Evolutionary conservation across 1,140 invertebrate species (phyloP).

Genomic region (Anthonomus grandis): DNA sequence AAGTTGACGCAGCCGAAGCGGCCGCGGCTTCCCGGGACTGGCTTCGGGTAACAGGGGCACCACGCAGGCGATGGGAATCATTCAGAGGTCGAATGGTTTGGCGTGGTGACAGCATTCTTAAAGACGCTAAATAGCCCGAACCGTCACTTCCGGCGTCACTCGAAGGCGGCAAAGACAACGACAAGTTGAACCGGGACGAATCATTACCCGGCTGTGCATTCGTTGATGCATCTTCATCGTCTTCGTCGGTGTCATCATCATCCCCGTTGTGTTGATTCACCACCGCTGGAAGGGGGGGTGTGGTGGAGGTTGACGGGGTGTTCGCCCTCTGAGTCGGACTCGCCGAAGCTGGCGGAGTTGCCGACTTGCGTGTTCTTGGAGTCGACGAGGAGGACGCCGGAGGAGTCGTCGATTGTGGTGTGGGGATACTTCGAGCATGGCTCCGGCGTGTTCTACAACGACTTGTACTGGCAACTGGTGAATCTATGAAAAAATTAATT

Average conservation of each 20-base stretch:
- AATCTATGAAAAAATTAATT: constrained; percentile 40
- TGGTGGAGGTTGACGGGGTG: constrained; percentile 9
- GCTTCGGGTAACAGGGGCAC: no score
- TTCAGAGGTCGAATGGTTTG: constrained; percentile 35
- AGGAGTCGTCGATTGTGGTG: no score
- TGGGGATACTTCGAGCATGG: constrained; percentile 43
- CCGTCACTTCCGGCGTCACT: constrained; percentile 30
- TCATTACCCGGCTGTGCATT: constrained; percentile 40
- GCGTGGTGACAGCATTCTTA: constrained; percentile 36
- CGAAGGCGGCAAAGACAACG: constrained; percentile 21
- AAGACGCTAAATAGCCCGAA: constrained; percentile 32
- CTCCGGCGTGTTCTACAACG: constrained; percentile 44
- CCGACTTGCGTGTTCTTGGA: constrained; percentile 44
- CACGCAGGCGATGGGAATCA: constrained; percentile 34
- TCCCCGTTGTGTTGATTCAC: no score
- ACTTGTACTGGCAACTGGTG: constrained; percentile 35
- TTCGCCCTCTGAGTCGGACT: constrained; percentile 25
- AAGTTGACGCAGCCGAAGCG: no score
- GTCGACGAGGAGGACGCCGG: no score
- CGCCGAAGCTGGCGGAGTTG: constrained; percentile 4
- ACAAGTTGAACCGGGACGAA: constrained; percentile 29
- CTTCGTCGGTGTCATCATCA: constrained; percentile 27
- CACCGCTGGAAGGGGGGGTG: no score
- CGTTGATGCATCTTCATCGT: constrained; percentile 33
- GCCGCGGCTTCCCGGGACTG: no score